Evolutionary conservation across 2,888 invertebrate species (phyloP), one percentile per base, ranked within the genome.

Genomic region (Smittia sp.): DNA sequence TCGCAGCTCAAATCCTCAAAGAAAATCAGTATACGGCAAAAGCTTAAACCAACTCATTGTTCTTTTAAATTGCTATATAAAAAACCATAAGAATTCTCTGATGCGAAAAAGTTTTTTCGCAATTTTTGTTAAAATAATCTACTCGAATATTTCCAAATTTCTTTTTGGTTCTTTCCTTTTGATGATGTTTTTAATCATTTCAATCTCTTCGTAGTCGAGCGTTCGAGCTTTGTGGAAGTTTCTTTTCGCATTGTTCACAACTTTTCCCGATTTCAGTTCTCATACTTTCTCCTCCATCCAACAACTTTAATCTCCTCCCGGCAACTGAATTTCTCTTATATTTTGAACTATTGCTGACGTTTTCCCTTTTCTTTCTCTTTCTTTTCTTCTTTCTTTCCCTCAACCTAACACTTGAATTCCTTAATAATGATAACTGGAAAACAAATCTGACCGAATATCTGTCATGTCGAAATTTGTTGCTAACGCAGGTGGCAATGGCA

Each of bases 401-500:
- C 15, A 46, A 46, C 11, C 22, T 58, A 22, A 58, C 58, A 22
- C 58, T 58, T n/a, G 15, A 46, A 46, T 46, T n/a, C 46, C 58
- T 46, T 22, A 58, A 58, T 22, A 58, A 58, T 22, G 7, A 22
- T 58, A 58, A 58, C n/a, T 58, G 58, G 22, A 58, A 22, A 18
- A 58, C 3, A 4, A 58, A 58, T 58, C n/a, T 46, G 46, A 46
- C 13, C 15, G 24, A 24, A 58, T 58, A 9, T 58, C 18, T 67
- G 15, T 9, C 67, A 67, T 32, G 39, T 32, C n/a, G 1, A 41
- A 20, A 39, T 9, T 32, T 20, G 15, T 41, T 67, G 22, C 25
- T 65, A 67, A 39, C 22, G n/a, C 75, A 82, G 82, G 82, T 79
- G 81, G 81, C 77, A 81, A 78, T 79, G 79, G 79, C 77, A 78